Evolutionary conservation across 2,797 vertebrate genomes (phyloP).

Genomic region (Pseudotriccus pelzelni): DNA sequence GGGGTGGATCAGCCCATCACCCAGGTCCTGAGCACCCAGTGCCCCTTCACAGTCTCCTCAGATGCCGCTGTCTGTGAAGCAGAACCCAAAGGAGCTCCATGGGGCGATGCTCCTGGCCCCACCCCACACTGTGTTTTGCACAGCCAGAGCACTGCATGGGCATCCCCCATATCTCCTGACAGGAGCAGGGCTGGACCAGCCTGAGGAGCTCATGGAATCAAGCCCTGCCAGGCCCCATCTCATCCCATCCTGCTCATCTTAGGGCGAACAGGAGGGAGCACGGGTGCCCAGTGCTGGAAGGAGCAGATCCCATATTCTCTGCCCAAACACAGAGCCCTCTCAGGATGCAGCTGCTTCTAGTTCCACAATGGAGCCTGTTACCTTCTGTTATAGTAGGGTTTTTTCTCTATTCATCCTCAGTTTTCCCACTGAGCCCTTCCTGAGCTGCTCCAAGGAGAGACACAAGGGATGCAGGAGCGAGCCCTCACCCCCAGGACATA

Average conservation of each 20-base stretch:
- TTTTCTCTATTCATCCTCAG: background rate
- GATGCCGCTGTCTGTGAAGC: fast-evolving
- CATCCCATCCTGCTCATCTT: background rate
- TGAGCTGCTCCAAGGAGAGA: background rate
- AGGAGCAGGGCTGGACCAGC: background rate
- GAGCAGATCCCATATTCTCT: background rate
- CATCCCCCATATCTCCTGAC: fast-evolving
- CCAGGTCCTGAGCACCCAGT: fast-evolving
- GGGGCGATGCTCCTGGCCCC: fast-evolving
- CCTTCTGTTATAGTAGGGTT: background rate
- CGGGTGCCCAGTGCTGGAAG: background rate
- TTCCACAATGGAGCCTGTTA: background rate
- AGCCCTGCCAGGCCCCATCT: background rate
- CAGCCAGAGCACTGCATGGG: fast-evolving
- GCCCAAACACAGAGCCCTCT: background rate
- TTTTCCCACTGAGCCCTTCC: background rate
- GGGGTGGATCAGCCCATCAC: background rate
- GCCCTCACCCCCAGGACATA: fast-evolving
- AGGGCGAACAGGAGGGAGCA: background rate
- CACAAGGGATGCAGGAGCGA: fast-evolving
- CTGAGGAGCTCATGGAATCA: fast-evolving
- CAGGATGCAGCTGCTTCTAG: background rate
- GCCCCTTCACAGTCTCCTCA: fast-evolving
- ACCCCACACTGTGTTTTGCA: fast-evolving
- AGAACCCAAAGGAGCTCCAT: fast-evolving